A percentile compares a stretch with the other conserved stretches of the same genome.
Evolutionary conservation across 2,797 vertebrate species (phyloP).

Genomic region (Menidia menidia): DNA sequence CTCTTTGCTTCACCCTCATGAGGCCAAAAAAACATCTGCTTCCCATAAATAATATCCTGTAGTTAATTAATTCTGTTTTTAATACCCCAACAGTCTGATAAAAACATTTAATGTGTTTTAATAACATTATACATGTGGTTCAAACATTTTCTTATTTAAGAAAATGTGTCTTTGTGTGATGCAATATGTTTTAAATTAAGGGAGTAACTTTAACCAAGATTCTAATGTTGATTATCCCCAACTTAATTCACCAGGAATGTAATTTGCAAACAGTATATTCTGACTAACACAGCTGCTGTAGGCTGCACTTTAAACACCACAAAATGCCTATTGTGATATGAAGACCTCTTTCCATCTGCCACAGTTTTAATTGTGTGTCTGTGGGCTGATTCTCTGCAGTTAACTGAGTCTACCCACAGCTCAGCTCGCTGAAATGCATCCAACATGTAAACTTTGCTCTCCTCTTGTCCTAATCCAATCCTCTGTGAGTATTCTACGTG

Average conservation of each 20-base stretch:
- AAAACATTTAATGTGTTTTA: too few species aligned
- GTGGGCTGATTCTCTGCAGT: constrained; percentile 60
- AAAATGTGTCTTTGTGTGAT: too few species aligned
- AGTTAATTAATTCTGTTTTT: too few species aligned
- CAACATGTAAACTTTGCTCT: constrained; percentile 57
- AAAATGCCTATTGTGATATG: constrained; percentile 31
- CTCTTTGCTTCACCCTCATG: too few species aligned
- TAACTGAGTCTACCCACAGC: constrained; percentile 55
- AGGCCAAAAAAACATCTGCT: too few species aligned
- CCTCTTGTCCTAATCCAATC: constrained; percentile 53
- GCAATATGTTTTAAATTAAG: too few species aligned
- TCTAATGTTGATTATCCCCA: neutral
- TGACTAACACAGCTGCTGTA: constrained; percentile 32
- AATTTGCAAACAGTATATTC: constrained; percentile 12
- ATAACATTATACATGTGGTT: too few species aligned
- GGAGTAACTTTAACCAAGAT: neutral
- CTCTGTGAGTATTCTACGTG: constrained; percentile 40
- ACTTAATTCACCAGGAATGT: neutral
- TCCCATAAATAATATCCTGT: too few species aligned
- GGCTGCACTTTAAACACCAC: constrained; percentile 26
- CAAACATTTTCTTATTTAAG: too few species aligned
- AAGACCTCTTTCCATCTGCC: constrained; percentile 52
- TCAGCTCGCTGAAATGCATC: constrained; percentile 49
- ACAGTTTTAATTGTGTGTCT: constrained; percentile 52
- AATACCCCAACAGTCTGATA: too few species aligned